Base-by-base conservation (phyloP, 2,888 invertebrate species). In the Chloroclysta siterata region DNA sequence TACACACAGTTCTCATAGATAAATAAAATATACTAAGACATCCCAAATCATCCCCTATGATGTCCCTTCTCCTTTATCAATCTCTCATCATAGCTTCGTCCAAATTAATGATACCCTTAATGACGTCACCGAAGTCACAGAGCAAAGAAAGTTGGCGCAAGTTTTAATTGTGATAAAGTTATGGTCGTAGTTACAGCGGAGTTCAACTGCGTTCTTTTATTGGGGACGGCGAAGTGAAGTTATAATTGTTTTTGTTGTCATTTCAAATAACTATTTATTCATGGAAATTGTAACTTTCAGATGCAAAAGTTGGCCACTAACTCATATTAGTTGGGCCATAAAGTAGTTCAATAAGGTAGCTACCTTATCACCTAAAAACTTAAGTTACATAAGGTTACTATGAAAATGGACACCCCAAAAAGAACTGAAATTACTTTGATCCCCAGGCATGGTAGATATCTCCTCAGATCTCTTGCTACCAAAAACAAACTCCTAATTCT, bases 141-240 rank as follows among this genome's bases (percentile, higher is more conserved):
- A 17, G 17, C 28, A 51, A 59, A 53, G 63, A 56, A 63, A 59
- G 58, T 63, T 63, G 46, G 50, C 28, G 50, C 46, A 59, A 63
- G 50, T 63, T 63, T 63, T 63, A 63, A 63, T 63, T 63, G 59
- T 63, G 46, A 51, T 59, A 22, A 59, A 63, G 63, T 63, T 63
- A 59, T 57, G 53, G 48, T 14, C 33, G 22, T 50, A 63, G 56
- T 63, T 57, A 42, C 56, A 28, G 53, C 52, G 53, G 56, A 62
- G 56, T 59, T 58, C 48, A 44, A 48, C 41, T 29, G 14, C 42
- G 50, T 54, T 63, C 53, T 53, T 58, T 63, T 58, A 59, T 55
- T 57, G 51, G 54, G 63, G 29, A 14, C 39, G 39, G 22, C 4
- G 33, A 33, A 33, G 33, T 33, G 1, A 47, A 60, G 29, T 52